Evolutionary conservation across 2,888 invertebrate genomes (phyloP), one percentile per base, ranked within the genome.

Genomic region (Dryomyza anilis): DNA sequence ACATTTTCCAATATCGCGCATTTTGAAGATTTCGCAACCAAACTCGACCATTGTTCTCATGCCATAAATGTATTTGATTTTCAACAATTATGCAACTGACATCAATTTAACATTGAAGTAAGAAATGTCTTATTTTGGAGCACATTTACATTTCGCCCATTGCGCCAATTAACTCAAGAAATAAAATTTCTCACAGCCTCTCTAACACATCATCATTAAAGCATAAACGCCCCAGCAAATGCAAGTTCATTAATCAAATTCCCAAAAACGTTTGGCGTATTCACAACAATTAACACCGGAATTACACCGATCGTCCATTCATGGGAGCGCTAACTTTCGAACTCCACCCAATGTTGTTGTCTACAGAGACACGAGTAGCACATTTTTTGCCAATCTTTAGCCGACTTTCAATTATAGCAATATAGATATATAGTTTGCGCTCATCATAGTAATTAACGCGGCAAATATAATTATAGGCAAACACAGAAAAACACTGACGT

Each of bases 221-320:
- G 6, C 23, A 27, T 23, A 52, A 52, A 27, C 7, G 25, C 29
- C 50, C 2, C 8, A 25, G 50, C 25, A 27, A 21, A 16, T 14
- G 46, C 30, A 12, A 29, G 58, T 30, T 59, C 45, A 59, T 59
- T 46, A 46, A 59, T 59, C 58, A 50, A 16, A 23, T n/a, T n/a
- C n/a, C 19, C 48, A 27, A 52, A 29, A 14, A 27, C 23, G 27
- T n/a, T n/a, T 23, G 50, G 29, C 57, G 59, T 72, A 68, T 70
- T 73, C 71, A 70, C 71, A 73, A 74, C 73, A 76, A 74, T 77
- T 76, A 79, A 78, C 77, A 79, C 79, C 76, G 79, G 80, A 77
- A 80, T 78, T 79, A 79, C 78, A 77, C 73, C 30, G 58, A 46
- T 46, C 46, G 7, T 21, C 16, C 12, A 33, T 33, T 33, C 8